Base-by-base conservation (phyloP, 1,140 invertebrate genomes). In the Ruditapes philippinarum region DNA sequence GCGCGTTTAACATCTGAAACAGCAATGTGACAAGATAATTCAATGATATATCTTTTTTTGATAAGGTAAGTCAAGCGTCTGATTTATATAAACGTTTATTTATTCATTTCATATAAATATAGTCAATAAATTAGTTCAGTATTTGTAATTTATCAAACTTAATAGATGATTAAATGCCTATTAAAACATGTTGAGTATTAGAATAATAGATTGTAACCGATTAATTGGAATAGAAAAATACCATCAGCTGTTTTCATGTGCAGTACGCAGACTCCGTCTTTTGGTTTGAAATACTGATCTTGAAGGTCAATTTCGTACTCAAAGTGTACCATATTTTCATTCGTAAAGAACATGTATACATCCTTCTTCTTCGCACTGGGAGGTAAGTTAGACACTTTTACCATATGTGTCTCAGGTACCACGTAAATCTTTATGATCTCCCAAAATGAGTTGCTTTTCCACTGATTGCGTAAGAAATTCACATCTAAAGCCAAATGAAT, bases 301-400 rank as follows among this genome's bases (percentile, higher is more conserved):
- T 60, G 22, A 5, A 81, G 0, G n/a, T 62, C 49, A 40, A 42
- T 2, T 1, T 38, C 51, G 5, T 65, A n/a, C 7, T 28, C 40
- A 5, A 81, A 12, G 4, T 33, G 22, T 14, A 42, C 79, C 33
- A 60, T 54, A 33, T 19, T 81, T 1, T 40, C 3, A 42, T 62
- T 81, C 12, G 51, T 81, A 28, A 81, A 81, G 51, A 38, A 81
- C 9, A 17, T 0, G 36, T 62, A 42, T 28, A 81, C 19, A 14
- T 62, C 54, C n/a, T 38, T 40, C 22, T 22, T 25, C 31, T 38
- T 31, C 0, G 51, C 51, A 25, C 5, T 79, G 2, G 22, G 0
- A 12, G 79, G 79, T 45, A 81, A 38, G 25, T 81, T 81, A 14
- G 25, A 36, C 1, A 81, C 54, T 40, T 60, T 42, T n/a, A 81